These are phyloP conservation scores for Gallinago nigripennis DNA, from an alignment of 2,797 vertebrate genomes.

Conservation along the genomic window DNA sequence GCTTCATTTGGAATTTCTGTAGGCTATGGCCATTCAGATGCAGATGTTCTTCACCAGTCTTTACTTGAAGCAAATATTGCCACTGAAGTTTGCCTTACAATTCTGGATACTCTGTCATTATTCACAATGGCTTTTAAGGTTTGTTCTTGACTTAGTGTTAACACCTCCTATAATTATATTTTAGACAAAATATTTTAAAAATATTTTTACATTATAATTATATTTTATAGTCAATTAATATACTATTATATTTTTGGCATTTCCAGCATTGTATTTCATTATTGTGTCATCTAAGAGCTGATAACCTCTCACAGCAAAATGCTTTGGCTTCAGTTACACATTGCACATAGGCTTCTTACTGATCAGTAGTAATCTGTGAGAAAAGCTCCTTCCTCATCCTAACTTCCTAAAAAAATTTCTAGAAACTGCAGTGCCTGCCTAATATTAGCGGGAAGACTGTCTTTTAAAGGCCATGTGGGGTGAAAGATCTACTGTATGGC, in stretches of 20 bases:
- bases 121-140: constrained; percentile 98
- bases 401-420: background rate
- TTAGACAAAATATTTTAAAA: background rate
- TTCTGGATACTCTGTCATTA: constrained; percentile 91
- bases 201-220: accelerated
- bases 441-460: background rate
- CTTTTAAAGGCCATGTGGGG: background rate
- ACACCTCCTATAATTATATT: background rate
- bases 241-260: background rate
- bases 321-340: background rate
- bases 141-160: constrained; percentile 46
- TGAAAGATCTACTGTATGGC: background rate
- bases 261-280: background rate
- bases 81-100: constrained; percentile 95
- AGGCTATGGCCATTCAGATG: constrained; percentile 92
- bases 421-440: background rate
- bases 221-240: background rate
- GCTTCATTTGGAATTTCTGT: constrained; percentile 52
- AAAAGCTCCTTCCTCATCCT: background rate
- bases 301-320: background rate
- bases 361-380: background rate
- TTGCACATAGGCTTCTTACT: background rate
- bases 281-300: background rate
- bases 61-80: constrained; percentile 94
- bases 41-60: constrained; percentile 91